Evolutionary conservation across 2,888 invertebrate genomes (phyloP), one percentile per base, ranked within the genome.

Genomic region (Phania funesta): DNA sequence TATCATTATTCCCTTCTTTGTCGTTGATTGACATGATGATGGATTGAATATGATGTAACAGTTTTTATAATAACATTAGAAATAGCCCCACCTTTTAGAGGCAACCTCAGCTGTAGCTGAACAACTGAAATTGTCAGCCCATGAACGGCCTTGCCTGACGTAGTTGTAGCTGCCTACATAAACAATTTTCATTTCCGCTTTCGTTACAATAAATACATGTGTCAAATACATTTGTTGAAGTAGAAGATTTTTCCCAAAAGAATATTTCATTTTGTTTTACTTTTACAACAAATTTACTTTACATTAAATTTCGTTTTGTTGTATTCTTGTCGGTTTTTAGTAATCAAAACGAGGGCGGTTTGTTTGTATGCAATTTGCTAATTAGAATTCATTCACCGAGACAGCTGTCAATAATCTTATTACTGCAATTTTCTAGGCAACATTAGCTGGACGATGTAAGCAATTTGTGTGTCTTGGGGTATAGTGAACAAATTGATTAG

Each of bases 281-380:
- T 2, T 24, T 29, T 29, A 60, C 9, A 41, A 22, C 13, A 48
- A n/a, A 6, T 32, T 44, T 32, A 18, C 4, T 26, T 38, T 50
- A 13, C 0, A 13, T 1, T 24, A 0, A 50, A 22, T 9, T 11
- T 6, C 13, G 20, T 44, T 4, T 46, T 20, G 13, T n/a, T 44
- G 22, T 46, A 16, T 16, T 48, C 8, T 62, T 35, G 32, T 52
- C 56, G 62, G 44, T 64, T 62, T n/a, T 78, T 58, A 44, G 48
- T 78, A 68, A 82, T 82, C 81, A 82, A 74, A 78, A 68, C 77
- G 16, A 74, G 77, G 81, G 81, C 78, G 73, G 73, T 70, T 82
- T 82, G 44, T 82, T 82, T 78, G 46, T 54, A 56, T 70, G 74
- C 64, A 52, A 26, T 70, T 58, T 50, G 41, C 56, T 32, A 71